Evolutionary conservation across 2,888 invertebrate species (phyloP).

Genomic region (Catonia carolina): DNA sequence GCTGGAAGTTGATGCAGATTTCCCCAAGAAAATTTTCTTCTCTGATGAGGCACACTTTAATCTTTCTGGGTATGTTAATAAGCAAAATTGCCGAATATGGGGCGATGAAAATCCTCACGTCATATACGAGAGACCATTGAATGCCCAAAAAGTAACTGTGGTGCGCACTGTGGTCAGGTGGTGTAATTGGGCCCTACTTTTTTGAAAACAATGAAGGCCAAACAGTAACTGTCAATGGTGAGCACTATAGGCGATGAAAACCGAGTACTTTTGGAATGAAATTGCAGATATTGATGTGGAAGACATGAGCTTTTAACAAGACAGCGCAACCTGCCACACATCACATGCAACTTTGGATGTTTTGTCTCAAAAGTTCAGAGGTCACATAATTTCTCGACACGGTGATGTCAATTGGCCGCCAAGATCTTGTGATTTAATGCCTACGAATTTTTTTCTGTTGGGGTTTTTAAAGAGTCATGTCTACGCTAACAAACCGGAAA

Average conservation of each 20-base stretch:
- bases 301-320: neutral
- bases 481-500: no score
- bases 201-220: constrained; percentile 37
- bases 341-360: neutral
- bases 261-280: constrained; percentile 34
- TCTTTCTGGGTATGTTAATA: constrained; percentile 39
- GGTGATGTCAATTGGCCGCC: no score
- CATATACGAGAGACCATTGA: constrained; percentile 36
- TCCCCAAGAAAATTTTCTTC: constrained; percentile 34
- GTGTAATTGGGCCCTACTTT: constrained; percentile 40
- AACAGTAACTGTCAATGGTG: constrained; percentile 36
- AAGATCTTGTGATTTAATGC: no score
- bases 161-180: constrained; percentile 39
- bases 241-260: constrained; percentile 37
- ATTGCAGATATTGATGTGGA: neutral
- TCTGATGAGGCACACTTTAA: constrained; percentile 36
- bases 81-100: constrained; percentile 38
- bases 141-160: constrained; percentile 38
- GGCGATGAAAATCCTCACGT: constrained; percentile 35
- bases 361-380: no score
- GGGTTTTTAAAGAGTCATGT: no score
- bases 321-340: neutral
- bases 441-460: no score
- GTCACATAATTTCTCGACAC: no score
- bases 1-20: constrained; percentile 32